A percentile compares a stretch with the other conserved stretches of the same genome.
Conservation (phyloP, 2,113 vertebrate genomes). For the Antigone vipio region DNA sequence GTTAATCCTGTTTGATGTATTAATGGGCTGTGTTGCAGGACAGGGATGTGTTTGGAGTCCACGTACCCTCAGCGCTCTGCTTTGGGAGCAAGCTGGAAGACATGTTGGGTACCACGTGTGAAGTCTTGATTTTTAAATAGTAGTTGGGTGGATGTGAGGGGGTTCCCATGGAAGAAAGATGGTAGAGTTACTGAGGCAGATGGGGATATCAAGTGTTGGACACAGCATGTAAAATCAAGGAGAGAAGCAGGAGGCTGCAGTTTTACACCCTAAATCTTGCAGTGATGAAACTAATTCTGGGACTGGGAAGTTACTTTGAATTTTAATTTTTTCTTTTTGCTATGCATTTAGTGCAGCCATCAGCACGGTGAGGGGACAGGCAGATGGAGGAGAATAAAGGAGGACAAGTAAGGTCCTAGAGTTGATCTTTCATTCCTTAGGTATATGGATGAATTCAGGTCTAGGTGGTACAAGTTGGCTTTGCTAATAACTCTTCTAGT, state of each 20-base stretch:
- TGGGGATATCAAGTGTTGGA: neutral
- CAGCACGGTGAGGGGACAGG: neutral
- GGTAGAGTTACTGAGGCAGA: accelerated
- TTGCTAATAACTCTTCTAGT: neutral
- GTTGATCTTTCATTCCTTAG: neutral
- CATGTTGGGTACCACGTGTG: neutral
- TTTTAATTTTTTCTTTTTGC: neutral
- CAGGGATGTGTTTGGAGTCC: neutral
- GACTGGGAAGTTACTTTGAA: neutral
- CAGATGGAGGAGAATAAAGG: neutral
- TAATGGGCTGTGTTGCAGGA: neutral
- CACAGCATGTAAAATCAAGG: neutral
- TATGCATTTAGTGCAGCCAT: neutral
- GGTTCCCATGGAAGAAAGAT: neutral
- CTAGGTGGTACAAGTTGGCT: neutral
- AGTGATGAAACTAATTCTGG: neutral
- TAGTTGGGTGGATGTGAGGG: neutral
- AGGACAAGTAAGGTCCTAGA: neutral
- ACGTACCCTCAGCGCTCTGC: accelerated
- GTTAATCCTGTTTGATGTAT: neutral
- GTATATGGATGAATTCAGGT: neutral
- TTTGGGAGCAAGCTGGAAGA: neutral
- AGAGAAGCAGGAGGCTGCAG: neutral
- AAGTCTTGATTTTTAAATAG: neutral
- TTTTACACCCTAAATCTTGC: neutral